phyloP scores from a whole-genome alignment of 2,113 vertebrate genomes.

The Acrocephalus kingi region DNA sequence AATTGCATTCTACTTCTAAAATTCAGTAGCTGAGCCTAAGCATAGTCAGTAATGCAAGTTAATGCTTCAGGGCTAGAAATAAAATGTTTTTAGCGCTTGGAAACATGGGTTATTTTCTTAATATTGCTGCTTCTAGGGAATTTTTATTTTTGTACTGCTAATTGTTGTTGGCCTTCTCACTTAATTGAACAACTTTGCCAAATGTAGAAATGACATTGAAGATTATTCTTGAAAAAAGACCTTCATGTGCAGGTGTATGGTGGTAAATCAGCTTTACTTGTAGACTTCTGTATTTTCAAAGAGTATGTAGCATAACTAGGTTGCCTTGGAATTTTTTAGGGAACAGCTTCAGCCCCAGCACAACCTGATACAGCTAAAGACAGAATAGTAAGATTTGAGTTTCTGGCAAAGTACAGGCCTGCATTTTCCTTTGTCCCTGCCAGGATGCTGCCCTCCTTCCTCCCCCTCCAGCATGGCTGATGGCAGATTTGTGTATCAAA shows the following conservation, averaged over 20 bases:
- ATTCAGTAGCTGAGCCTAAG: neutral
- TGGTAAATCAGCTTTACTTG: neutral
- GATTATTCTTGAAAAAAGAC: neutral
- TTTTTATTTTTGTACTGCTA: neutral
- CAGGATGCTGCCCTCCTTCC: neutral
- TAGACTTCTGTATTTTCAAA: neutral
- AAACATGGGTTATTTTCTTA: neutral
- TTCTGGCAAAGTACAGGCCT: neutral
- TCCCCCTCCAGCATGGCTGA: neutral
- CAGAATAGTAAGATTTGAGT: neutral
- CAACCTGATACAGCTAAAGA: neutral
- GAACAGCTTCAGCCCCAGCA: neutral
- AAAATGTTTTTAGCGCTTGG: neutral
- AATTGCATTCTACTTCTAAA: neutral
- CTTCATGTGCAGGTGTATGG: neutral
- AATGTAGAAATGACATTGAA: neutral
- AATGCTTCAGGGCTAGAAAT: neutral
- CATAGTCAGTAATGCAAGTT: neutral
- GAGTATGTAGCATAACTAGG: accelerated
- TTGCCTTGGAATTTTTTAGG: neutral
- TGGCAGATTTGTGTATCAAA: neutral
- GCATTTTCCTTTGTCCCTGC: neutral
- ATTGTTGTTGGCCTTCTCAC: neutral
- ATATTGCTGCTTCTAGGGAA: neutral
- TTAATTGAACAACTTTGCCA: neutral